Evolutionary conservation across 2,888 invertebrate species (phyloP), one percentile per base, ranked within the genome.

Genomic region (Lepidocyrtoides sp.): DNA sequence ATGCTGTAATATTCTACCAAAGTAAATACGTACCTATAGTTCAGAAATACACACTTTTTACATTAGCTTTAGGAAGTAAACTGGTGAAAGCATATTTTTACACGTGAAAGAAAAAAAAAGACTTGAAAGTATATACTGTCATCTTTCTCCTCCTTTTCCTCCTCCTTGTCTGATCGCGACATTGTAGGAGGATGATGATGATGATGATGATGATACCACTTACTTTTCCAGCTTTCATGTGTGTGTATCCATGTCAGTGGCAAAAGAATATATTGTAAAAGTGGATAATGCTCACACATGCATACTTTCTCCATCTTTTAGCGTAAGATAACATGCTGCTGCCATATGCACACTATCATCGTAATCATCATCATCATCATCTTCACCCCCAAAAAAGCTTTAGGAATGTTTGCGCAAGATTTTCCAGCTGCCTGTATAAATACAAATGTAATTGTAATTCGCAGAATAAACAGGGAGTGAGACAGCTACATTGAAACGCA

Each of bases 131-230:
- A n/a, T n/a, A n/a, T n/a, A n/a, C 2, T 48, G 48, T 48, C 48
- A 48, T 48, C 48, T 2, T 10, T 10, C 12, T 48, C 48, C 3
- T 10, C 12, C 14, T 48, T 12, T 36, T 36, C 36, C 7, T 36
- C 7, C n/a, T n/a, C 7, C 2, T 10, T 14, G 48, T 10, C 48
- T 48, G 48, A 48, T 48, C 48, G n/a, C 48, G 48, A 48, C 48
- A 48, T n/a, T 48, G n/a, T 4, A 48, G n/a, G 12, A 48, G 48
- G 10, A 60, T 2, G 60, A 3, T 26, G n/a, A n/a, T 44, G 51
- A 66, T n/a, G 66, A 66, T 36, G 66, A 83, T 66, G 72, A 69
- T 84, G 84, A 84, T 29, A 17, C 26, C 60, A 57, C 54, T 57
- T 82, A n/a, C n/a, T n/a, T n/a, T n/a, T n/a, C n/a, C n/a, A n/a